A percentile compares a stretch with the other conserved stretches of the same genome.
Evolutionary conservation across 1,140 invertebrate species (phyloP).

Genomic region (Heterodera carotae): DNA sequence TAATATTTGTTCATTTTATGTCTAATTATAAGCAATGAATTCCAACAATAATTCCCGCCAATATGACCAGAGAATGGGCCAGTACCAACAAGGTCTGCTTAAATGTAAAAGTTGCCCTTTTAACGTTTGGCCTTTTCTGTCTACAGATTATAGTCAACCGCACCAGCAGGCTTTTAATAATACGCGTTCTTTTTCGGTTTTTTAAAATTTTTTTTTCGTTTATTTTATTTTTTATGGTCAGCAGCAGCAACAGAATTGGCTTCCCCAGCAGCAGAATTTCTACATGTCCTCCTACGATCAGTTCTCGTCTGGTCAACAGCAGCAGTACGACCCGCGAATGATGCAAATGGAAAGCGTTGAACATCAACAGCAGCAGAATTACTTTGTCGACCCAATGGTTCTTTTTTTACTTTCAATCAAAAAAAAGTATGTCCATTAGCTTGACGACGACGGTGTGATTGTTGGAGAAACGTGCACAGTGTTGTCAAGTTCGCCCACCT

Average conservation of each 20-base stretch:
- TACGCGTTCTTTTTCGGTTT: not conserved
- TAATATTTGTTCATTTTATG: not conserved
- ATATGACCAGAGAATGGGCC: not conserved
- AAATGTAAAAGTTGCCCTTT: not conserved
- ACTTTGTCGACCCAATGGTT: not conserved
- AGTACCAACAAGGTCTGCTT: not conserved
- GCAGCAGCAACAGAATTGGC: not conserved
- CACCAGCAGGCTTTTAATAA: not conserved
- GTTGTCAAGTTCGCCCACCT: slow-evolving; percentile 13
- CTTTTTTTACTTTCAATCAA: not conserved
- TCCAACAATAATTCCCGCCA: not conserved
- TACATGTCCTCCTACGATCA: not conserved
- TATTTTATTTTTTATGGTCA: not conserved
- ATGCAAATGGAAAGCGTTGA: not conserved
- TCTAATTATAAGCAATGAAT: not conserved
- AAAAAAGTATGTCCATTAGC: not conserved
- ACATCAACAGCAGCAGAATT: not conserved
- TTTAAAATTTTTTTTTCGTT: not conserved
- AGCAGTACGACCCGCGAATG: not conserved
- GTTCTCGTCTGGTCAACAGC: not conserved
- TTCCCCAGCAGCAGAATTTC: not conserved
- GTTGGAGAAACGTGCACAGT: slow-evolving; percentile 19
- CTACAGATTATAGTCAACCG: slow-evolving; percentile 18
- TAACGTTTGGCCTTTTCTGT: not conserved
- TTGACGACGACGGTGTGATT: slow-evolving; percentile 4